phyloP scores from a whole-genome alignment of 2,113 vertebrate species.

The Microtus richardsoni region DNA sequence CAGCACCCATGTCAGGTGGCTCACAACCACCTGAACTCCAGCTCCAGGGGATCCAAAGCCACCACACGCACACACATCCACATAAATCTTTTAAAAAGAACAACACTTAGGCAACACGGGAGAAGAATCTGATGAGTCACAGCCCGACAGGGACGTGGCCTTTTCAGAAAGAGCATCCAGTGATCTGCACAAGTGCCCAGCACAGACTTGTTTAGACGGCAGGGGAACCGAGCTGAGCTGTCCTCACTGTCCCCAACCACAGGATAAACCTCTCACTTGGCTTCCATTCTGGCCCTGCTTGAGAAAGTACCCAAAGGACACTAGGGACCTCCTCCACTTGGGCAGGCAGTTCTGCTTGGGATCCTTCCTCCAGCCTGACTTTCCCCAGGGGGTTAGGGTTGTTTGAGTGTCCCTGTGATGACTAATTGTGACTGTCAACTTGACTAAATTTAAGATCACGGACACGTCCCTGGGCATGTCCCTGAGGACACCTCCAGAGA shows the following conservation, averaged over 20 bases:
- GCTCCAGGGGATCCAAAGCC: neutral
- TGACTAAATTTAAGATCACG: neutral
- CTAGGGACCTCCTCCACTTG: neutral
- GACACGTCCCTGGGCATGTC: neutral
- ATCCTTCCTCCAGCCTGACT: slow-evolving; percentile 8
- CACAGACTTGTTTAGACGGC: neutral
- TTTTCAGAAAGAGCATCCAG: neutral
- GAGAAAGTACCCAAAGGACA: neutral
- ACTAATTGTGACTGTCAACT: neutral
- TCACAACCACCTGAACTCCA: neutral
- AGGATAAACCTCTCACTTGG: neutral
- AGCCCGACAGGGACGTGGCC: neutral
- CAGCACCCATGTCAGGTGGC: neutral
- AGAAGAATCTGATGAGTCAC: neutral
- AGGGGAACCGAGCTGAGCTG: neutral
- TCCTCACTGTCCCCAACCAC: neutral
- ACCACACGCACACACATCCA: neutral
- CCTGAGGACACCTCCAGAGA: neutral
- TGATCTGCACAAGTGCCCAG: neutral
- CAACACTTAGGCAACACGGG: neutral
- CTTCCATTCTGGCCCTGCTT: neutral
- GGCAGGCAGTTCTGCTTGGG: neutral
- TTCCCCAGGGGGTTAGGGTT: neutral
- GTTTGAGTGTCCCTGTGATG: neutral
- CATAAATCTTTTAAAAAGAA: neutral